Evolutionary conservation across 2,113 vertebrate species (phyloP).

Genomic region (Platichthys flesus): DNA sequence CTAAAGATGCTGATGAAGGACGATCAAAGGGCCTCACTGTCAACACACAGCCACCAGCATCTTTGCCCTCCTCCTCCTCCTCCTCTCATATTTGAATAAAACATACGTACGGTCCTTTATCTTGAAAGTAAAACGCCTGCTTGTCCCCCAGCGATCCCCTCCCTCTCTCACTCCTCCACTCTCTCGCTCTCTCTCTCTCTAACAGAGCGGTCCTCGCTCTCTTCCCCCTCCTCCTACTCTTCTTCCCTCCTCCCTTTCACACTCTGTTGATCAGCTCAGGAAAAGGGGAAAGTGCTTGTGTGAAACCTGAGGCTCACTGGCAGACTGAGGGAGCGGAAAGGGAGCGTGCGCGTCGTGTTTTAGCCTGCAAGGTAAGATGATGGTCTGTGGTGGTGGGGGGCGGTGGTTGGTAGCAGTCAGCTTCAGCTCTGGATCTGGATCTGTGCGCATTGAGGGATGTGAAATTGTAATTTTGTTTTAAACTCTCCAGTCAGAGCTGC

Average conservation of each 20-base stretch:
- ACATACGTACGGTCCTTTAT: not conserved
- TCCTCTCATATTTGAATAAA: conserved; percentile 22
- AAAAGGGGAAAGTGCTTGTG: conserved; percentile 67
- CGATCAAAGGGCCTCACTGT: conserved; percentile 48
- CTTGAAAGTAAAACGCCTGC: conserved; percentile 20
- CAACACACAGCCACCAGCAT: conserved; percentile 35
- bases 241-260: conserved; percentile 46
- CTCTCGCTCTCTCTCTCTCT: conserved; percentile 30
- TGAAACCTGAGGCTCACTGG: conserved; percentile 78
- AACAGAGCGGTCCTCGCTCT: conserved; percentile 30
- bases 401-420: not conserved
- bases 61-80: conserved; percentile 13
- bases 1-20: conserved; percentile 40
- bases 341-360: conserved; percentile 27
- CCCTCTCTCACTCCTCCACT: conserved; percentile 15
- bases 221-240: conserved; percentile 27
- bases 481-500: not conserved
- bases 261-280: conserved; percentile 69
- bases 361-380: conserved; percentile 76
- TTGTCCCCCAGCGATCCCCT: conserved; percentile 5
- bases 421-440: not conserved
- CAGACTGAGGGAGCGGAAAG: conserved; percentile 59
- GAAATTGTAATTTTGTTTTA: not conserved
- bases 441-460: conserved; percentile 17
- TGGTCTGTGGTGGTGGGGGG: conserved; percentile 8